phyloP scores from a whole-genome alignment of 2,888 invertebrate species.

The Orchestes rusci region DNA sequence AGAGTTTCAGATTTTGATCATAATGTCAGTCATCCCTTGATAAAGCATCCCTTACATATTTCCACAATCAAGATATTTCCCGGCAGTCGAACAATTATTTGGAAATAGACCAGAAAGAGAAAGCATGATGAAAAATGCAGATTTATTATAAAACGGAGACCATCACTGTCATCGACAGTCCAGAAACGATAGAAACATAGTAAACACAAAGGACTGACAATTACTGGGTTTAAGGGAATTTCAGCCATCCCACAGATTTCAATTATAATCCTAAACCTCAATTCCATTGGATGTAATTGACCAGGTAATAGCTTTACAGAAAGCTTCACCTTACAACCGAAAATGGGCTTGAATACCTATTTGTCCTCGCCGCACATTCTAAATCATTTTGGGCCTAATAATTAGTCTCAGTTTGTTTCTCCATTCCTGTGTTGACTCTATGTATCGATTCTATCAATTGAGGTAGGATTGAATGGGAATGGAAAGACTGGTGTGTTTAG shows the following conservation, averaged over 20 bases:
- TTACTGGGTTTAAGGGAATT: constrained; percentile 45
- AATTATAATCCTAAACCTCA: constrained; percentile 46
- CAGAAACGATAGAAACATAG: constrained; percentile 20
- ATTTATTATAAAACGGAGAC: too few species aligned
- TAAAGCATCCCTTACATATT: too few species aligned
- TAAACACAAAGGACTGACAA: constrained; percentile 39
- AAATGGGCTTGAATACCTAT: constrained; percentile 36
- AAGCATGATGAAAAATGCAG: too few species aligned
- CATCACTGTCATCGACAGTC: constrained; percentile 17
- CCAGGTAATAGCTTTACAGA: constrained; percentile 45
- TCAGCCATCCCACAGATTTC: constrained; percentile 44
- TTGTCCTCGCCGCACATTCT: constrained; percentile 25
- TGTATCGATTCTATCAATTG: constrained; percentile 14
- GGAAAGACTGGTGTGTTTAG: too few species aligned
- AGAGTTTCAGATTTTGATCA: too few species aligned
- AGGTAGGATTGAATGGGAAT: too few species aligned
- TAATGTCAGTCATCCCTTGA: too few species aligned
- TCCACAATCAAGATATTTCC: too few species aligned
- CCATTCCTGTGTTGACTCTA: constrained; percentile 11
- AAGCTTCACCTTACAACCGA: constrained; percentile 41
- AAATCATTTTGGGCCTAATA: constrained; percentile 21
- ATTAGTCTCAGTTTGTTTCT: constrained; percentile 17
- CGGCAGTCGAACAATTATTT: too few species aligned
- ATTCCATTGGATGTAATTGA: constrained; percentile 45
- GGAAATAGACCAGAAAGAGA: too few species aligned